These are phyloP conservation scores for Benitochromis conjunctus DNA, from an alignment of 2,113 vertebrate species.

Conservation along the genomic window DNA sequence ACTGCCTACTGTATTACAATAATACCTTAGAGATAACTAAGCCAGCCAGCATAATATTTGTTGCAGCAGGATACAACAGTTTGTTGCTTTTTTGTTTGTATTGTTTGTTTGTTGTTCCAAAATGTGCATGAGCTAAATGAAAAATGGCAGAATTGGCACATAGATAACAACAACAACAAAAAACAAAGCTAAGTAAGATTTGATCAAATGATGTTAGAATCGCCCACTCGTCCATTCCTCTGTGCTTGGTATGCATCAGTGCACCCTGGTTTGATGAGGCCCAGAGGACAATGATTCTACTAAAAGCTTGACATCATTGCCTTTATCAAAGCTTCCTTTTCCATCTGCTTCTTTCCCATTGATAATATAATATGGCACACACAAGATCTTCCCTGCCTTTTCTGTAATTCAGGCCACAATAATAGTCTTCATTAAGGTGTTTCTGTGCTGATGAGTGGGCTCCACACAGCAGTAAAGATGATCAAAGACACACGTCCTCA, in stretches of 20 bases:
- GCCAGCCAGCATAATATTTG: not conserved
- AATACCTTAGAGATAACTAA: not conserved
- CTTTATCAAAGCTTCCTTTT: conserved; percentile 38
- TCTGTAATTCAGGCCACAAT: not conserved
- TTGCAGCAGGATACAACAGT: not conserved
- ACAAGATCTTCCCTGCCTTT: conserved; percentile 3
- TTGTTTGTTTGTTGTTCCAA: not conserved
- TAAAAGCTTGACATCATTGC: conserved; percentile 55
- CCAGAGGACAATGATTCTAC: conserved; percentile 51
- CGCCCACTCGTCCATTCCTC: not conserved
- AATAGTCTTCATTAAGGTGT: conserved; percentile 51
- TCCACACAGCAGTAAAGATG: conserved; percentile 34
- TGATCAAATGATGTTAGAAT: not conserved
- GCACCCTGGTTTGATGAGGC: conserved; percentile 37
- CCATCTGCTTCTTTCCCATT: conserved; percentile 17
- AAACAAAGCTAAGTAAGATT: conserved; percentile 22
- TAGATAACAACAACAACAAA: not conserved
- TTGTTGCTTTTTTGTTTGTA: not conserved
- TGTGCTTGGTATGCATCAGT: conserved; percentile 38
- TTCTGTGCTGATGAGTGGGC: conserved; percentile 35
- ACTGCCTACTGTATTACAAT: not conserved
- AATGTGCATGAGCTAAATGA: not conserved
- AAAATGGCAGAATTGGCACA: not conserved
- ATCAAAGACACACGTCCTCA: not conserved
- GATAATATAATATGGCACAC: conserved; percentile 28